Conservation (phyloP, 1,140 invertebrate species). For the Saxidomus purpurata region DNA sequence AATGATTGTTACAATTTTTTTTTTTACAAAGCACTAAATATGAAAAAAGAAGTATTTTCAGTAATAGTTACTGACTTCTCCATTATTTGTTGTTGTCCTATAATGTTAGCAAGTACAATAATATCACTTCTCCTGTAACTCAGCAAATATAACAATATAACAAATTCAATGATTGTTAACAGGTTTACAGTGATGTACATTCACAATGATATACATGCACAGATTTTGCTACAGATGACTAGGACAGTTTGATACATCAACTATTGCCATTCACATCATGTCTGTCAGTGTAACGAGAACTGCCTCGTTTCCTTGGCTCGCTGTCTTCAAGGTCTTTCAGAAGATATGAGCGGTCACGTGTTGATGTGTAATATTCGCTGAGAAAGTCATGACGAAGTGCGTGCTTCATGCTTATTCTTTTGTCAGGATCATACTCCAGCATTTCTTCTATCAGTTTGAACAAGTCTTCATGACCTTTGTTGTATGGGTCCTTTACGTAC, state of each 20-base stretch:
- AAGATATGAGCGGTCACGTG: conserved; percentile 46
- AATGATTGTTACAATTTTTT: too few relatives aligned
- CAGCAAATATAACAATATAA: too few relatives aligned
- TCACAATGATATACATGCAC: too few relatives aligned
- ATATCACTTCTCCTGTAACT: too few relatives aligned
- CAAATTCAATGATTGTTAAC: too few relatives aligned
- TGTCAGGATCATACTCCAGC: conserved; percentile 98
- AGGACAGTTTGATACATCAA: background rate
- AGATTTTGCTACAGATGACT: background rate
- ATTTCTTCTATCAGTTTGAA: conserved; percentile 98
- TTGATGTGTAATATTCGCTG: conserved; percentile 65
- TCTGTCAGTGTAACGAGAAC: background rate
- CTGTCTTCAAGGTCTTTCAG: conserved; percentile 20
- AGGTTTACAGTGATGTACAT: too few relatives aligned
- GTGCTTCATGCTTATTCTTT: conserved; percentile 95
- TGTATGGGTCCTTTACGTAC: conserved; percentile 94
- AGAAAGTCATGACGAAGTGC: conserved; percentile 98
- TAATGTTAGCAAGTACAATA: too few relatives aligned
- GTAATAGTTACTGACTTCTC: too few relatives aligned
- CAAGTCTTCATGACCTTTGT: conserved; percentile 95
- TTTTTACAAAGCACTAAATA: background rate
- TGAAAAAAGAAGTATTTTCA: background rate
- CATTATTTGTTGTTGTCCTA: too few relatives aligned
- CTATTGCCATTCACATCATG: conserved; percentile 1
- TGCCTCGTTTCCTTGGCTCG: background rate